Percentiles rank a stretch among this genome's conserved stretches.
Conservation (phyloP, 2,888 invertebrate species). For the Strigamia transsilvanica region DNA sequence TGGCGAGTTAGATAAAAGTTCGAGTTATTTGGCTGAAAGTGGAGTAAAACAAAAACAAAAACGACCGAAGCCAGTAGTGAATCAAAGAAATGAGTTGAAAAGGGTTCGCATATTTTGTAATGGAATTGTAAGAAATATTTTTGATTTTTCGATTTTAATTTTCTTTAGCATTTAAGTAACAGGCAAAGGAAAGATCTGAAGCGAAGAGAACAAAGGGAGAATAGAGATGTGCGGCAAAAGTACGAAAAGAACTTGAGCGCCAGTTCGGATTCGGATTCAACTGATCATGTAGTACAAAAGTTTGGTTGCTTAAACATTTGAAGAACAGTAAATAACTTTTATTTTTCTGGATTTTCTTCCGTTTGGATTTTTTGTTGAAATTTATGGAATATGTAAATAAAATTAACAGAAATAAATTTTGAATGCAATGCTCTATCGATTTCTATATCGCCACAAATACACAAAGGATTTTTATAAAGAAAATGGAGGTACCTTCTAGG, state of each 20-base stretch:
- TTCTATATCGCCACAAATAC: not conserved
- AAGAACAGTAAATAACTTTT: not conserved
- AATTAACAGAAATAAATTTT: slow-evolving; percentile 3
- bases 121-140: not conserved
- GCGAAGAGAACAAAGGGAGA: slow-evolving; percentile 60
- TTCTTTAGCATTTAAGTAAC: slow-evolving; percentile 58
- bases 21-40: not conserved
- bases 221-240: slow-evolving; percentile 54
- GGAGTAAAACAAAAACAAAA: slow-evolving; percentile 26
- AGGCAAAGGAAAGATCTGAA: slow-evolving; percentile 60
- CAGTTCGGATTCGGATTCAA: slow-evolving; percentile 14
- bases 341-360: not conserved
- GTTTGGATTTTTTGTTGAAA: not conserved
- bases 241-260: not conserved
- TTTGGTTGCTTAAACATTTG: slow-evolving; percentile 49
- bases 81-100: not conserved
- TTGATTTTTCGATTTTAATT: not conserved
- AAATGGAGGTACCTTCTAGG: not conserved
- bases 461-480: too few relatives aligned
- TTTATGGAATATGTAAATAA: not conserved
- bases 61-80: not conserved
- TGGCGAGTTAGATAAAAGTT: slow-evolving; percentile 44
- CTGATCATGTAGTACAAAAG: slow-evolving; percentile 41
- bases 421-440: not conserved
- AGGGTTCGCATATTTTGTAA: not conserved